Evolutionary conservation across 2,888 invertebrate genomes (phyloP).

Genomic region (Drosophila meridiana): DNA sequence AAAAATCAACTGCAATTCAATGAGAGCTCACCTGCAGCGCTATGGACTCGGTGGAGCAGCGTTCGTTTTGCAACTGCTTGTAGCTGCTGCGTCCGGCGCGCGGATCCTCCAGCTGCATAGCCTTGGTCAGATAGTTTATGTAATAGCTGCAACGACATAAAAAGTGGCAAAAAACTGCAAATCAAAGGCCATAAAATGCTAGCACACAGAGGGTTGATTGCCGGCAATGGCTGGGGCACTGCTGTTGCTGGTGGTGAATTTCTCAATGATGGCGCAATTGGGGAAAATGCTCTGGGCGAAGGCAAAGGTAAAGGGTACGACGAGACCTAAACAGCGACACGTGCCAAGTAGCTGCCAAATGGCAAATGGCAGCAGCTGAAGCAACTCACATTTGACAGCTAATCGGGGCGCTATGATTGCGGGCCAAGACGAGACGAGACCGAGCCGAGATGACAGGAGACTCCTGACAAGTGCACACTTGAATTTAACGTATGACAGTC

Average conservation of each 20-base stretch:
- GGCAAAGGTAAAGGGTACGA: conserved; percentile 26
- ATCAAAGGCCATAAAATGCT: conserved; percentile 63
- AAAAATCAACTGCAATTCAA: background rate
- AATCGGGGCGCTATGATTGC: conserved; percentile 66
- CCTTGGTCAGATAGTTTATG: conserved; percentile 90
- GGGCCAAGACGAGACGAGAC: background rate
- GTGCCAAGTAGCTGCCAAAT: conserved; percentile 79
- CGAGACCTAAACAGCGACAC: conserved; percentile 62
- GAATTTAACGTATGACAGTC: conserved; percentile 76
- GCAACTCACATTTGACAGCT: conserved; percentile 71
- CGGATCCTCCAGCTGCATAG: conserved; percentile 92
- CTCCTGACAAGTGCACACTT: conserved; percentile 67
- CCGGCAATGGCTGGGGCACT: background rate
- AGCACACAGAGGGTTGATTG: conserved; percentile 51
- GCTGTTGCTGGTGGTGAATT: conserved; percentile 46
- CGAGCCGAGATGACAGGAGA: conserved; percentile 1
- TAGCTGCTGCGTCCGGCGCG: conserved; percentile 86
- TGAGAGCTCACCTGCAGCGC: conserved; percentile 87
- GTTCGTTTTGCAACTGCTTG: conserved; percentile 86
- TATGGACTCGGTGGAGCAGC: conserved; percentile 87
- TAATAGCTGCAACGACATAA: conserved; percentile 87
- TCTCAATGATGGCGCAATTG: conserved; percentile 51
- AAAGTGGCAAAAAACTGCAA: conserved; percentile 45
- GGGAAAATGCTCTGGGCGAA: conserved; percentile 35
- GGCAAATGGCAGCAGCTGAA: conserved; percentile 37